Base-by-base conservation (phyloP, 1,140 invertebrate genomes). In the Papilio polytes region DNA sequence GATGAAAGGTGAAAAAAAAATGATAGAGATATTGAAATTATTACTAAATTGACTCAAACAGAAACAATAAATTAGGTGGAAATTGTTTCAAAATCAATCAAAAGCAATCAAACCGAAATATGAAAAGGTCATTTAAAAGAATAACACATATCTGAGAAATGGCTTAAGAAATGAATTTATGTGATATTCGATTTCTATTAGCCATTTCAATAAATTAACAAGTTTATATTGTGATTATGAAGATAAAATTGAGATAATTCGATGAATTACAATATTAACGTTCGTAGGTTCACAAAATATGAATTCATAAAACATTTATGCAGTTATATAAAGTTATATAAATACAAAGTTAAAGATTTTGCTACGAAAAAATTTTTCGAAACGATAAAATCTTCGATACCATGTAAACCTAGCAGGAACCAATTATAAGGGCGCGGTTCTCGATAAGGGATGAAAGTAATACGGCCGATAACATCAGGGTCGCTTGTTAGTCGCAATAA, bases 391-490 rank as follows among this genome's bases (percentile, higher is more conserved):
- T 9, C 10, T 76, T 20, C 20, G n/a, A 76, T 41, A 15, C 18
- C 87, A 91, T 93, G 85, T 94, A 88, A 91, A 74, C 89, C 89
- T 6, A 85, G 53, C 81, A 1, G 73, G 26, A 56, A 80, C 88
- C 87, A 92, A 92, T 93, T 91, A 94, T 91, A 91, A 89, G 90
- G 87, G 85, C 83, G 85, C 86, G 88, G 86, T 87, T 86, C 85
- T 82, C 85, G 91, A 92, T 92, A 92, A 91, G 89, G 91, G 92
- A 91, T 93, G 93, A 94, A 93, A 93, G 92, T 93, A 94, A 94
- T 93, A 93, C 88, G 85, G 41, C 74, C 84, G 92, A 93, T 94
- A 94, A 83, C 85, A 93, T 93, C 91, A 86, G 89, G 91, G 88
- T 85, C 86, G 86, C 74, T 93, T 87, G 91, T 94, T 93, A 93